These are phyloP conservation scores for Phocides pigmalion DNA, from an alignment of 1,140 invertebrate species.

Conservation along the genomic window DNA sequence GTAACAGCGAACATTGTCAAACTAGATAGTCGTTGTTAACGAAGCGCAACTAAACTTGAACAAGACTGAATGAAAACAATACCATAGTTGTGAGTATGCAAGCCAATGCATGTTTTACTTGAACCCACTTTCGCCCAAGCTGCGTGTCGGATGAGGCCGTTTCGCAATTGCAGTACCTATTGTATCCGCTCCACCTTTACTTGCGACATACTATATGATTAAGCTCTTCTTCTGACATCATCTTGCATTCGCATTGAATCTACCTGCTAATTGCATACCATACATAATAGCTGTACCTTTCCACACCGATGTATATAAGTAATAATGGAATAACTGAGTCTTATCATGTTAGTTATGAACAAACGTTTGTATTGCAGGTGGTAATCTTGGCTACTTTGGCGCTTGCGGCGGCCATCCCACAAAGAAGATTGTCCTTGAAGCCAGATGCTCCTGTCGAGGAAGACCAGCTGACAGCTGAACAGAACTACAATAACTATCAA, in stretches of 20 bases:
- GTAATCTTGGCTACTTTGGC: conserved; percentile 60
- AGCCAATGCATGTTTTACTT: conserved; percentile 61
- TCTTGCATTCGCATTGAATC: conserved; percentile 33
- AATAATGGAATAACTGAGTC: background rate
- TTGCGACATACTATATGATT: conserved; percentile 78
- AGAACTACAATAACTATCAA: conserved; percentile 71
- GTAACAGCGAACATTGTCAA: conserved; percentile 37
- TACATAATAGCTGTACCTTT: conserved; percentile 19
- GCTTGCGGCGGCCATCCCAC: conserved; percentile 65
- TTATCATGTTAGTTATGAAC: background rate
- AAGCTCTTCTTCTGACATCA: conserved; percentile 74
- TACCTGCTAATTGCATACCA: conserved; percentile 17
- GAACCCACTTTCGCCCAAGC: conserved; percentile 75
- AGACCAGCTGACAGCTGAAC: conserved; percentile 69
- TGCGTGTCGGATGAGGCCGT: conserved; percentile 70
- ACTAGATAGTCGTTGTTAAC: conserved; percentile 48
- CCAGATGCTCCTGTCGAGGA: conserved; percentile 50
- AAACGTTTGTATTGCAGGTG: conserved; percentile 57
- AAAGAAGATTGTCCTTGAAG: conserved; percentile 65
- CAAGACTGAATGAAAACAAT: conserved; percentile 69
- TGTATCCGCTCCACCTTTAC: conserved; percentile 75
- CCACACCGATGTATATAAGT: background rate
- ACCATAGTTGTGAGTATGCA: conserved; percentile 52
- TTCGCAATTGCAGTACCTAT: conserved; percentile 72
- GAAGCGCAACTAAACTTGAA: conserved; percentile 53